Evolutionary conservation across 1,140 invertebrate species (phyloP), one percentile per base, ranked within the genome.

Genomic region (Ptiloglossa arizonensis): DNA sequence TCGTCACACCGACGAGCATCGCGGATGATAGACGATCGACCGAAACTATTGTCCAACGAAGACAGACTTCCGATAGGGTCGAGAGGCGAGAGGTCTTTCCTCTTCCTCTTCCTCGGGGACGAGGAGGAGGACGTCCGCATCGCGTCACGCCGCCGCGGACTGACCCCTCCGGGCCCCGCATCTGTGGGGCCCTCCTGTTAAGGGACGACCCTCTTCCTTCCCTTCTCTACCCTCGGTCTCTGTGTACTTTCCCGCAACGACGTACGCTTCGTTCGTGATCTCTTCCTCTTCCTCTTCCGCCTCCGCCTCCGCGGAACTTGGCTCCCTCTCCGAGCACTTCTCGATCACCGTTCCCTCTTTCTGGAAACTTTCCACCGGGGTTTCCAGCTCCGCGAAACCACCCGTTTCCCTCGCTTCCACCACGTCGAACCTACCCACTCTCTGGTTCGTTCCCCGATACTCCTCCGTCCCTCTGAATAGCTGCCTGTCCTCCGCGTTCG

Each of bases 91-190:
- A 86, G 77, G 70, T 73, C 62, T 81, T 73, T 85, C 80, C 70
- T 78, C 81, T 86, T 87, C 82, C 85, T 88, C 86, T 87, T 90
- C 85, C 81, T 88, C 86, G 80, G 69, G 72, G 77, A 79, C 68
- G 89, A 87, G 89, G 87, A 87, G 86, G 87, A 87, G 88, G 90
- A 90, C 89, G 87, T 91, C 90, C 90, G 91, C 91, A 92, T 92
- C 90, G 91, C 91, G 91, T 92, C 91, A 92, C 91, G 91, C 90
- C 91, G 87, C 90, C 90, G 90, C 90, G 87, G 87, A 81, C 87
- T 88, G 87, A 87, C 87, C 88, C 86, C 89, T 76, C 86, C 87
- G 90, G 88, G 87, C 88, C 89, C 88, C 87, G 89, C 91, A 91
- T 91, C 90, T 91, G 90, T 90, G 81, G 88, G 81, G 84, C 80